phyloP scores from a whole-genome alignment of 2,113 vertebrate genomes.

The Oxyruncus cristatus region DNA sequence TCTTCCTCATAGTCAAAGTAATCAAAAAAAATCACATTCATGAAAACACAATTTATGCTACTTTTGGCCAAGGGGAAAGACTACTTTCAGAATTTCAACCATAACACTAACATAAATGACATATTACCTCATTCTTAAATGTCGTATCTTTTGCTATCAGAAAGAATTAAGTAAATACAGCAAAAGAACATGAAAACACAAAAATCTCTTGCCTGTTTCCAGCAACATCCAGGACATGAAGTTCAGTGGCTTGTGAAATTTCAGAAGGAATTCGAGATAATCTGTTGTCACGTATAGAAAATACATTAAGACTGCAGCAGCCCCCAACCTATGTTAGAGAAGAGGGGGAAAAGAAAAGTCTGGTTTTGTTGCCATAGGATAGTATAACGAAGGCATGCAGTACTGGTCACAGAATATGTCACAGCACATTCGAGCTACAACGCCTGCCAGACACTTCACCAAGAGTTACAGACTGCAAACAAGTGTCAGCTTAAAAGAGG shows the following conservation, averaged over 20 bases:
- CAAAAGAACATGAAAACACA: not conserved
- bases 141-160: not conserved
- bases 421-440: not conserved
- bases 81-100: not conserved
- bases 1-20: not conserved
- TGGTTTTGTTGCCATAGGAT: not conserved
- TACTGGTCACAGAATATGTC: not conserved
- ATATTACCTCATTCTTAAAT: not conserved
- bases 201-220: slow-evolving; percentile 86
- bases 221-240: slow-evolving; percentile 94
- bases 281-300: slow-evolving; percentile 92
- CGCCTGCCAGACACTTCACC: not conserved
- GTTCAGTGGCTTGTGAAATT: slow-evolving; percentile 90
- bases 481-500: not conserved
- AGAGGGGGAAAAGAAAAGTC: accelerated
- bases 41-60: not conserved
- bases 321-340: slow-evolving; percentile 85
- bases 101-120: not conserved
- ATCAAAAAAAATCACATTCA: not conserved
- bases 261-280: slow-evolving; percentile 89
- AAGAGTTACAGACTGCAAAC: not conserved
- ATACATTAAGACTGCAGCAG: slow-evolving; percentile 91
- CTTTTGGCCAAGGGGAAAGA: not conserved
- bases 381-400: slow-evolving; percentile 17
- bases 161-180: not conserved